phyloP scores from a whole-genome alignment of 1,140 invertebrate genomes.

The Macrotrachela quadricornifera region DNA sequence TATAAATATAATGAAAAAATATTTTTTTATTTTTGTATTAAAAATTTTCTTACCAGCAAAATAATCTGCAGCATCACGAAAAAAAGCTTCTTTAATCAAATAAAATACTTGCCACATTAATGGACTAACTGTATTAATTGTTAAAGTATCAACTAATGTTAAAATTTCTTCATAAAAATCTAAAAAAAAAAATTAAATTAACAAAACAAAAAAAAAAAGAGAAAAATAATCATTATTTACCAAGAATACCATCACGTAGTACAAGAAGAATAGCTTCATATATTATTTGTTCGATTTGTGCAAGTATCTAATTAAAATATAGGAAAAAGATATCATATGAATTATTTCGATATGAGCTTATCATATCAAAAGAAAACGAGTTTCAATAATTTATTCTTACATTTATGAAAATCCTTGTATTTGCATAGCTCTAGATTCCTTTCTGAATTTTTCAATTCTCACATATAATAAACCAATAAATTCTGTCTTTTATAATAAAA shows the following conservation, averaged over 20 bases:
- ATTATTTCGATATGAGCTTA: too few relatives aligned
- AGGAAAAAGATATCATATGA: too few relatives aligned
- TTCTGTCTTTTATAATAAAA: too few relatives aligned
- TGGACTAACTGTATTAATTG: constrained; percentile 58
- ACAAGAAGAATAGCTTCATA: not conserved
- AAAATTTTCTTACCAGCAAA: constrained; percentile 48
- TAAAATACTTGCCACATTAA: constrained; percentile 91
- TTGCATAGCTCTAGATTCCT: too few relatives aligned
- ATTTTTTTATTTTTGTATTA: too few relatives aligned
- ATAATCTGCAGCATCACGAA: constrained; percentile 81
- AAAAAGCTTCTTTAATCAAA: constrained; percentile 63
- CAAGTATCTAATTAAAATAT: not conserved
- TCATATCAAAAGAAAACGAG: too few relatives aligned
- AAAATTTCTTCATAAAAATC: constrained; percentile 90
- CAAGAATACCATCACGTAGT: constrained; percentile 14
- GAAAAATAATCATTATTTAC: not conserved
- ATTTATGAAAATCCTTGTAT: too few relatives aligned
- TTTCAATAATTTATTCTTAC: too few relatives aligned
- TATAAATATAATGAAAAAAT: too few relatives aligned
- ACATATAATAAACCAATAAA: too few relatives aligned
- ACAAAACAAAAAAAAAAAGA: not conserved
- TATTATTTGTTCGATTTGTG: not conserved
- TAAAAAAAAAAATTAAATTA: constrained; percentile 16
- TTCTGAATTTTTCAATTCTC: too few relatives aligned
- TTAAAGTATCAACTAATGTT: constrained; percentile 72